A percentile compares a stretch with the other conserved stretches of the same genome.
Evolutionary conservation across 2,888 invertebrate species (phyloP).

Genomic region (Heteropelma amictum): DNA sequence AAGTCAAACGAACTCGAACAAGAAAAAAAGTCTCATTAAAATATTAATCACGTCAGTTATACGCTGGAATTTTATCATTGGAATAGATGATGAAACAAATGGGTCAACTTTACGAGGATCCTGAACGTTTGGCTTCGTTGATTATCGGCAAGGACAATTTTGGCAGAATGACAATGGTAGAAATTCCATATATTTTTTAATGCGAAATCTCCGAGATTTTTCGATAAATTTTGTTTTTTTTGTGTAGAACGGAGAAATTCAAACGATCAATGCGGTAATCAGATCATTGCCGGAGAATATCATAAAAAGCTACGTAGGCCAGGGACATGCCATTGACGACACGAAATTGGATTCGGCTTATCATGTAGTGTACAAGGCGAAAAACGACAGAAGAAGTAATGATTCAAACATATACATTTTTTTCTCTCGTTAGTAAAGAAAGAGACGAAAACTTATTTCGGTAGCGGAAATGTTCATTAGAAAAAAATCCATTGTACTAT

Average conservation of each 20-base stretch:
- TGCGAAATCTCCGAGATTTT: not conserved
- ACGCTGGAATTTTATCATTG: not conserved
- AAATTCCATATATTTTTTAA: not conserved
- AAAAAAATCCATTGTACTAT: too few relatives aligned
- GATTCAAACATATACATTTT: not conserved
- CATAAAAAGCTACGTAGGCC: slow-evolving; percentile 6
- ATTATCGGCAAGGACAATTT: slow-evolving; percentile 1
- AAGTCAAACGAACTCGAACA: not conserved
- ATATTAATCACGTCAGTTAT: not conserved
- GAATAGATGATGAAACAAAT: not conserved
- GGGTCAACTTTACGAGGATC: slow-evolving; percentile 29
- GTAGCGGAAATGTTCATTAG: too few relatives aligned
- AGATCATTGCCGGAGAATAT: slow-evolving; percentile 39
- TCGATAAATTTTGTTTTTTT: not conserved
- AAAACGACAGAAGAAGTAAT: not conserved
- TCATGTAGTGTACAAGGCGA: slow-evolving; percentile 42
- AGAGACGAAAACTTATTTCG: too few relatives aligned
- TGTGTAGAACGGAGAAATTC: slow-evolving; percentile 38
- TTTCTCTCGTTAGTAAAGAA: not conserved
- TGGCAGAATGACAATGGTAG: slow-evolving; percentile 23
- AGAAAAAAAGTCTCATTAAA: not conserved
- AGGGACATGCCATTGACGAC: not conserved
- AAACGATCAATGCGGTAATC: slow-evolving; percentile 9
- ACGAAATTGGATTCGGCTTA: slow-evolving; percentile 6
- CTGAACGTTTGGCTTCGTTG: slow-evolving; percentile 4